Evolutionary conservation across 2,888 invertebrate genomes (phyloP), one percentile per base, ranked within the genome.

Genomic region (Apeira syringaria): DNA sequence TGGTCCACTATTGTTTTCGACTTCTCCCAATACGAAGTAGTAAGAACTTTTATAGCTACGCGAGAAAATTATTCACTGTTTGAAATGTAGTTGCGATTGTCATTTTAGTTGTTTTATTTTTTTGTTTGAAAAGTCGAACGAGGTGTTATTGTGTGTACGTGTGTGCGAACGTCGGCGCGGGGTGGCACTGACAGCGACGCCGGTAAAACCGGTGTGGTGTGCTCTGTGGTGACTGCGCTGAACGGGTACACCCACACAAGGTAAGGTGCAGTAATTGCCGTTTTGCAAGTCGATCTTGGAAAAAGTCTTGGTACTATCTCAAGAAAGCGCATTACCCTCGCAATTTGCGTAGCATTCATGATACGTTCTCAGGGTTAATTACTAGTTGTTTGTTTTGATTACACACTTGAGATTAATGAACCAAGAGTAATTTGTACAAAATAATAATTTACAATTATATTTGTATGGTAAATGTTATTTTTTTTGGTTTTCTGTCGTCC

Each of bases 281-380:
- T 76, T 78, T 80, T 77, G 77, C 66, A 61, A 61, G 54, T 49
- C 52, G 61, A 66, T 68, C 66, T 64, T 54, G 59, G 61, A 62
- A 66, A 68, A 74, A 69, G 74, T 69, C 63, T 65, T 61, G 50
- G 49, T 66, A 73, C 72, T 74, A 73, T 68, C 59, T 62, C 64
- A 75, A 62, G 75, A 77, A 74, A 76, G 75, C 64, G 64, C 64
- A 49, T 50, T 53, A 51, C 47, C 49, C 37, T 43, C 44, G 27
- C 3, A 5, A 13, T 22, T 24, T 28, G 12, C 30, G 33, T 30
- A 38, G 34, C 22, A 34, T 37, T 24, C 22, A 40, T 44, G 50
- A 41, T 32, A 50, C 47, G 43, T 58, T 64, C 64, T 55, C 58
- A 51, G 15, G 2, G 15, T 15, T 15, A 15, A 4, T 2, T 15